Conservation (phyloP, 2,888 invertebrate genomes). For the Mantis religiosa region DNA sequence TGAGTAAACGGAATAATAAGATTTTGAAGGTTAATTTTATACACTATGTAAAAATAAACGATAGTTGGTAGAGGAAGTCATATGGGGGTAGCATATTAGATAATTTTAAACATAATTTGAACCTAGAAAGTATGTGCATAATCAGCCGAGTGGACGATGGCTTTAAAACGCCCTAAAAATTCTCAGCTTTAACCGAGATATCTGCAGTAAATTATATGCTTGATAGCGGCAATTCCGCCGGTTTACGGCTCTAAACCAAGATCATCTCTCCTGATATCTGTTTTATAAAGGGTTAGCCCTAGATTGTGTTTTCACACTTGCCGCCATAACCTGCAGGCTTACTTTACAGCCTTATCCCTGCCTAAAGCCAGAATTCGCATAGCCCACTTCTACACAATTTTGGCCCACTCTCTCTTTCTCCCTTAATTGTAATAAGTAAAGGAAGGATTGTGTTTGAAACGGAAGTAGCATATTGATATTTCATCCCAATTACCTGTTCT, state of each 20-base stretch:
- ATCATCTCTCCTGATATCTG: neutral
- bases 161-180: neutral
- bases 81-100: no score
- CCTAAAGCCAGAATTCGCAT: neutral
- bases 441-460: no score
- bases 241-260: neutral
- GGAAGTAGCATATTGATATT: no score
- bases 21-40: no score
- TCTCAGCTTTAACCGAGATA: neutral
- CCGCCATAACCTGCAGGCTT: neutral
- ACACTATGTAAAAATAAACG: no score
- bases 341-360: neutral
- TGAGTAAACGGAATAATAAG: no score
- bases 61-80: no score
- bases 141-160: neutral
- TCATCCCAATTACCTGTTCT: no score
- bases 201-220: neutral
- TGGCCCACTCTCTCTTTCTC: no score
- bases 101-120: neutral
- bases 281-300: neutral
- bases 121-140: neutral
- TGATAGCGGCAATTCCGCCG: neutral
- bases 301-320: neutral
- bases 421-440: no score
- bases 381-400: neutral